Base-by-base conservation (phyloP, 2,888 invertebrate genomes). In the Augiades crinisus region DNA sequence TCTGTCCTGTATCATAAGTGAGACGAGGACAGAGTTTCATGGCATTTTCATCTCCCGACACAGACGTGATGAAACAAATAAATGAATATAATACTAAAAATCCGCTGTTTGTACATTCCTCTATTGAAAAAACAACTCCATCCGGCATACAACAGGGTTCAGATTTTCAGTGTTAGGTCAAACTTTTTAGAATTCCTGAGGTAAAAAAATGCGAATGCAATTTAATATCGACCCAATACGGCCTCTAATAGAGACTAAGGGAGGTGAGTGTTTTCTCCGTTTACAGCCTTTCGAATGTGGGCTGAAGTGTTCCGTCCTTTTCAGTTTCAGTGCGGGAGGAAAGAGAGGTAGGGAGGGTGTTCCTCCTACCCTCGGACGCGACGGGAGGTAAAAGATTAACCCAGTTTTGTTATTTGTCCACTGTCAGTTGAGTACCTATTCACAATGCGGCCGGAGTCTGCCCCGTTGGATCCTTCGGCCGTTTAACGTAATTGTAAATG, bases 351-450 rank as follows among this genome's bases (percentile, higher is more conserved):
- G 53, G 36, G 56, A 62, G 67, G 87, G 85, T 80, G 84, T 36
- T 40, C 31, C 75, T 65, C 74, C 84, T 72, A 76, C 78, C 83
- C 81, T 84, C 73, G 56, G 62, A 59, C 70, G 62, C 73, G 57
- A 73, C 81, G 86, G 88, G 88, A 79, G 88, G 88, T 80, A 80
- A 87, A 87, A 88, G 88, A 88, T 89, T 89, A 89, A 89, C 88
- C 88, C 84, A 89, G 88, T 89, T 88, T 87, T 86, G 88, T 88
- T 88, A 88, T 89, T 89, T 89, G 88, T 89, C 88, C 88, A 88
- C 85, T 88, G 88, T 86, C 88, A 88, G 87, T 85, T 75, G 85
- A 87, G 88, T 88, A 83, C 83, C 81, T 83, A 83, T 83, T 86
- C 86, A 87, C 88, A 86, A 86, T 85, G 83, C 80, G 81, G 81